A percentile compares a stretch with the other conserved stretches of the same genome.
Conservation (phyloP, 92 coral and sea anemone species). For the Porites lobata region DNA sequence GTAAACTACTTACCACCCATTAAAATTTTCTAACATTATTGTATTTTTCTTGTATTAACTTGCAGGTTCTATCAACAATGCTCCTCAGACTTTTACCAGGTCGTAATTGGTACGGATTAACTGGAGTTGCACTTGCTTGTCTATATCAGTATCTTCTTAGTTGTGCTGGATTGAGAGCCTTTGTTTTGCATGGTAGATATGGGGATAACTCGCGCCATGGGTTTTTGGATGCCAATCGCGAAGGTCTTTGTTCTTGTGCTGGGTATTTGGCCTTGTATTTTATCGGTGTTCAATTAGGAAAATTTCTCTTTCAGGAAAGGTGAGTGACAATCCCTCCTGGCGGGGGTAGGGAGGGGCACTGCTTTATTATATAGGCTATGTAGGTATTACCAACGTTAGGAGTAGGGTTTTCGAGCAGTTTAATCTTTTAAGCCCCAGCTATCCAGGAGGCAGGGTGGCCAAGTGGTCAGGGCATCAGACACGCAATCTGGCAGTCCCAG, state of each 20-base stretch:
- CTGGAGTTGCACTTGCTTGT: slow-evolving; percentile 71
- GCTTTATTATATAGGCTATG: too few species aligned
- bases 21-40: too few species aligned
- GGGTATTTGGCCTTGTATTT: slow-evolving; percentile 92
- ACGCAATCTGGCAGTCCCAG: too few species aligned
- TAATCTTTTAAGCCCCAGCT: too few species aligned
- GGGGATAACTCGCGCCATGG: slow-evolving; percentile 84
- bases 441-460: too few species aligned
- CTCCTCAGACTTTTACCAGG: slow-evolving; percentile 66
- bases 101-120: slow-evolving; percentile 62
- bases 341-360: too few species aligned
- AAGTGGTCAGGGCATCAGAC: too few species aligned
- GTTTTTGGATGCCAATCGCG: slow-evolving; percentile 92
- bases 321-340: slow-evolving; percentile 6
- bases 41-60: neutral
- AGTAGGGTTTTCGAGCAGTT: too few species aligned
- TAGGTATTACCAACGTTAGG: too few species aligned
- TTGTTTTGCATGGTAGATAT: slow-evolving; percentile 78
- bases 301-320: slow-evolving; percentile 82
- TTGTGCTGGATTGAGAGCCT: slow-evolving; percentile 71
- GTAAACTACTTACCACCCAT: too few species aligned
- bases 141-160: slow-evolving; percentile 81
- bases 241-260: slow-evolving; percentile 88
- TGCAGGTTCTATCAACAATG: slow-evolving; percentile 83
- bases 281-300: slow-evolving; percentile 87